These are phyloP conservation scores for Batillaria attramentaria DNA, from an alignment of 1,140 invertebrate genomes.

Conservation along the genomic window DNA sequence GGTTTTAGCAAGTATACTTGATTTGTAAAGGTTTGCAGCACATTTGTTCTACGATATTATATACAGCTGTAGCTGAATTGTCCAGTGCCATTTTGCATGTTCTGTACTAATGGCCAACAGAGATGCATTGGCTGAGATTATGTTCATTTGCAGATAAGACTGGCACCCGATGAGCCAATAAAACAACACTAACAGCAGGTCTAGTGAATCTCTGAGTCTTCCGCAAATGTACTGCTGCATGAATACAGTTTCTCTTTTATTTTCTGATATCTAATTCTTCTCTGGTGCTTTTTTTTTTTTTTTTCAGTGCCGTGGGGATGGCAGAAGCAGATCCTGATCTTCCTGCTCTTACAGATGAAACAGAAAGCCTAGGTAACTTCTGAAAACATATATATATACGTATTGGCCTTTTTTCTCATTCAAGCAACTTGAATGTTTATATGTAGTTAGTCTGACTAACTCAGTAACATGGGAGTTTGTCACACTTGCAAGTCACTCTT, in stretches of 20 bases:
- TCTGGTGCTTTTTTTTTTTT: not conserved
- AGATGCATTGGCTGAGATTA: not conserved
- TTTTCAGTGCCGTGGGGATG: not conserved
- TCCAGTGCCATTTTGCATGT: not conserved
- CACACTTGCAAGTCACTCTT: too few relatives aligned
- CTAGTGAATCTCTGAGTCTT: too few relatives aligned
- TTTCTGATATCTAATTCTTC: not conserved
- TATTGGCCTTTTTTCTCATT: too few relatives aligned
- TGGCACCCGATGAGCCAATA: not conserved
- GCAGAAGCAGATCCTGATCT: conserved; percentile 9
- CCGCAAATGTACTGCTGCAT: not conserved
- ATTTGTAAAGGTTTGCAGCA: too few relatives aligned
- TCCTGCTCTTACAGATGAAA: not conserved
- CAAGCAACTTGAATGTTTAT: too few relatives aligned
- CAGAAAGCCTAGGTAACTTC: conserved; percentile 10
- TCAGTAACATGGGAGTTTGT: too few relatives aligned
- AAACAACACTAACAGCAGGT: not conserved
- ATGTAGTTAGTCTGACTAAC: too few relatives aligned
- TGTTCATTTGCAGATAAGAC: not conserved
- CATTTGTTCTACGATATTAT: too few relatives aligned
- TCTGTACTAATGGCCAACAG: not conserved
- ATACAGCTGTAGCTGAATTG: not conserved
- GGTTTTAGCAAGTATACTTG: not conserved
- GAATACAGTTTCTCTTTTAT: not conserved
- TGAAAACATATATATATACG: too few relatives aligned